phyloP scores from a whole-genome alignment of 2,113 vertebrate species.

The Dromas ardeola region DNA sequence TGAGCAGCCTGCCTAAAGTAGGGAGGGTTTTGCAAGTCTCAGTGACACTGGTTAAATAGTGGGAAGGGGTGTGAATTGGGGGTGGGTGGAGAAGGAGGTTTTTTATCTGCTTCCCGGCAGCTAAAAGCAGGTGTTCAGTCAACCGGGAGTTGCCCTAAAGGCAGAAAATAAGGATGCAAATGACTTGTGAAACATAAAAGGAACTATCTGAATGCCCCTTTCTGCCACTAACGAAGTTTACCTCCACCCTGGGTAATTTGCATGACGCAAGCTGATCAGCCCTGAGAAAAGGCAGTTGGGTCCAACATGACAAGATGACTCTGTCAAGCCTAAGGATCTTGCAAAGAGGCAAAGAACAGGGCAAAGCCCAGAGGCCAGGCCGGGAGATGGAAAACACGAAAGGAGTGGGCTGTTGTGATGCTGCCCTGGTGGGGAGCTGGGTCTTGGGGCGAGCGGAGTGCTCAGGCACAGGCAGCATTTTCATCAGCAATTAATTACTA shows the following conservation, averaged over 20 bases:
- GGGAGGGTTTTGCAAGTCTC: neutral
- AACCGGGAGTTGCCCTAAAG: conserved; percentile 34
- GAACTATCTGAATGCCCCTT: conserved; percentile 23
- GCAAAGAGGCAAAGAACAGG: neutral
- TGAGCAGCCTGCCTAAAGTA: neutral
- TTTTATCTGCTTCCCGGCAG: conserved; percentile 1
- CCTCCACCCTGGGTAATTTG: conserved; percentile 32
- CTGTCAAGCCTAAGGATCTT: neutral
- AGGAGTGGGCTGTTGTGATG: neutral
- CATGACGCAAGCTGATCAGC: neutral
- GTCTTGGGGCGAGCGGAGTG: neutral
- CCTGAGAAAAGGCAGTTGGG: neutral
- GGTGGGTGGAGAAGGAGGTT: neutral
- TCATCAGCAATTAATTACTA: neutral
- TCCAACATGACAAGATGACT: neutral
- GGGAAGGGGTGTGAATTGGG: neutral
- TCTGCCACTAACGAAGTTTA: neutral
- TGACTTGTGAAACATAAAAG: conserved; percentile 39
- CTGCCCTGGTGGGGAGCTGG: neutral
- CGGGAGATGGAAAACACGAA: neutral
- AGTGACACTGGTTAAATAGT: neutral
- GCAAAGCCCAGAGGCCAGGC: neutral
- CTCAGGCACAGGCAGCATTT: neutral
- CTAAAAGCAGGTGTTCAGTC: conserved; percentile 48
- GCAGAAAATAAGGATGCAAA: conserved; percentile 63